phyloP scores from a whole-genome alignment of 2,113 vertebrate species.

The Leucopternis melanops region DNA sequence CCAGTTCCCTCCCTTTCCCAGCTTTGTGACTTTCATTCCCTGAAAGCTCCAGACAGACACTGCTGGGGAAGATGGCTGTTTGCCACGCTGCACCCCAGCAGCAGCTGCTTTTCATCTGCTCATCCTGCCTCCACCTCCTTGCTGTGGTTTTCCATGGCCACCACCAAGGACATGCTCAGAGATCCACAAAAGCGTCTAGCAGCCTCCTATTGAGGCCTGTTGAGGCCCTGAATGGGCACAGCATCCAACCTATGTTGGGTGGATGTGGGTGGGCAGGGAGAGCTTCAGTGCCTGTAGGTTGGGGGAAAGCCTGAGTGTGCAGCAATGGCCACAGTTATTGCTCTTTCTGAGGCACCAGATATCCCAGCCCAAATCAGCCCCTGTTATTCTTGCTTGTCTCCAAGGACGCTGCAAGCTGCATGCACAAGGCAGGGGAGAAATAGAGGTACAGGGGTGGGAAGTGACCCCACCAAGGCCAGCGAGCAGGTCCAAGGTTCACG shows the following conservation, averaged over 20 bases:
- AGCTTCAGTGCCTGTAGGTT: background rate
- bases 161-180: background rate
- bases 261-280: background rate
- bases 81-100: background rate
- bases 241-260: fast-evolving
- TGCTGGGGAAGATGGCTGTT: background rate
- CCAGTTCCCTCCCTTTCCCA: background rate
- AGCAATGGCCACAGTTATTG: background rate
- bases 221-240: background rate
- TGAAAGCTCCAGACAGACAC: background rate
- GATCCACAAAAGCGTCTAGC: background rate
- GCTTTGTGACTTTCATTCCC: background rate
- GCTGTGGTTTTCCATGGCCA: background rate
- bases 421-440: background rate
- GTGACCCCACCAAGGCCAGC: background rate
- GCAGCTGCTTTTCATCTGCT: background rate
- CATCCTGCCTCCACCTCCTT: background rate
- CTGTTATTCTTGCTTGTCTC: background rate
- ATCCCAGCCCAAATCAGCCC: background rate
- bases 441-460: background rate
- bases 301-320: background rate
- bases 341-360: background rate
- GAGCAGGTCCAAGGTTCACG: background rate
- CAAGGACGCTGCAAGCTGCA: background rate
- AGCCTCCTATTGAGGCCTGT: background rate